Evolutionary conservation across 2,113 vertebrate species (phyloP).

Genomic region (Hippocampus guttulatus): DNA sequence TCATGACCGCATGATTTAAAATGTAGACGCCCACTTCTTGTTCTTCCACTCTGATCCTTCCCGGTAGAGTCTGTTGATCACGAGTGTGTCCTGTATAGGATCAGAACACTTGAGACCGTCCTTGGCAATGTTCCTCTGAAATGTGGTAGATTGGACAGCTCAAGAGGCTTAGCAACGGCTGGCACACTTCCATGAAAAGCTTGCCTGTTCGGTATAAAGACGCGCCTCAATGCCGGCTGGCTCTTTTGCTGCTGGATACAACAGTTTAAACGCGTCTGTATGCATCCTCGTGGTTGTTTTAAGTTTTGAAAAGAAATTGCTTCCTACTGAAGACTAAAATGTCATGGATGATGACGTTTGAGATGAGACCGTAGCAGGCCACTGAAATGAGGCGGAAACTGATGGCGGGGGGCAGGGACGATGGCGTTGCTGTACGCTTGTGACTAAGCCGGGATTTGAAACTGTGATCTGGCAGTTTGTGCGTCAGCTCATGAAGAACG

Average conservation of each 20-base stretch:
- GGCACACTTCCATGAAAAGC: constrained; percentile 56
- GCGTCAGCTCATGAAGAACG: constrained; percentile 27
- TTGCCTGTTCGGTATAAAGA: constrained; percentile 33
- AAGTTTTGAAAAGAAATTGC: not conserved
- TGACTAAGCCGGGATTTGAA: constrained; percentile 70
- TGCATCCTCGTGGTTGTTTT: not conserved
- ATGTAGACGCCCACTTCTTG: constrained; percentile 17
- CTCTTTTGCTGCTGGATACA: constrained; percentile 24
- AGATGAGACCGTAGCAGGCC: constrained; percentile 28
- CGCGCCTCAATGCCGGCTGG: not conserved
- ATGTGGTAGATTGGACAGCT: constrained; percentile 49
- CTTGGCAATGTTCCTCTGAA: constrained; percentile 56
- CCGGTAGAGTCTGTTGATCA: constrained; percentile 36
- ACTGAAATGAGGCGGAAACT: constrained; percentile 16
- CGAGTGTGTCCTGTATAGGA: constrained; percentile 39
- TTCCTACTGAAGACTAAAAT: not conserved
- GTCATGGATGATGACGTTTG: not conserved
- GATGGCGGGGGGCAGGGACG: constrained; percentile 47
- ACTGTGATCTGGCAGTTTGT: constrained; percentile 65
- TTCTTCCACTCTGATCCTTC: constrained; percentile 41
- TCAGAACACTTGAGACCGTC: constrained; percentile 37
- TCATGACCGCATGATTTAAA: constrained; percentile 32
- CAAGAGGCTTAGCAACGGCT: constrained; percentile 70
- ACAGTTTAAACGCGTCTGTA: not conserved
- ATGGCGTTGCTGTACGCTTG: constrained; percentile 62